Percentiles rank a stretch among this genome's conserved stretches.
Conservation (phyloP, 2,797 vertebrate species). For the Tragopan temminckii region DNA sequence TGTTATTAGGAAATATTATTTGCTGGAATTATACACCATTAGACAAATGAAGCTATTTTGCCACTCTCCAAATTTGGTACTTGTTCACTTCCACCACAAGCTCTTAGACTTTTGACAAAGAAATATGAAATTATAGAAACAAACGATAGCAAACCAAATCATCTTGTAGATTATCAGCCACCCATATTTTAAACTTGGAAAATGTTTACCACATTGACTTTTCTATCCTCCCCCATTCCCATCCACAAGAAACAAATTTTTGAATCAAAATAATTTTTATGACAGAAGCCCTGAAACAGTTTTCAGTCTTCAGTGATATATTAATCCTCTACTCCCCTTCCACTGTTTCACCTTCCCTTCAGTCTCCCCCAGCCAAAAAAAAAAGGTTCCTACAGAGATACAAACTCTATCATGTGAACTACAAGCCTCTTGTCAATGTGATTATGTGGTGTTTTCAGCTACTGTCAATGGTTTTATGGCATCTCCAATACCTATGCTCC, state of each 20-base stretch:
- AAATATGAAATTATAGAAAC: background rate
- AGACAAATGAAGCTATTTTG: background rate
- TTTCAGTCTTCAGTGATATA: background rate
- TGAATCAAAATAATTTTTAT: background rate
- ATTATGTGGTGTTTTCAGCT: background rate
- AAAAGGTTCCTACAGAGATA: fast-evolving
- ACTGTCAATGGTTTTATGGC: too few relatives aligned
- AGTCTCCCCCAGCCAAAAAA: fast-evolving
- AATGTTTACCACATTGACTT: background rate
- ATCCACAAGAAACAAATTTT: background rate
- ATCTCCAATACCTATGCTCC: background rate
- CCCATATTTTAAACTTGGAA: background rate
- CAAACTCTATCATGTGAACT: background rate
- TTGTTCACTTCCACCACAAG: background rate
- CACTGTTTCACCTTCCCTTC: background rate
- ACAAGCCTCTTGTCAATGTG: background rate
- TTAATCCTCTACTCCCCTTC: background rate
- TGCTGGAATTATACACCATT: background rate
- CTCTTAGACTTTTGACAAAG: background rate
- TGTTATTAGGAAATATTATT: background rate
- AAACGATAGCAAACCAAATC: background rate
- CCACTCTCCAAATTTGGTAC: background rate
- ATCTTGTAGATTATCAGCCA: background rate
- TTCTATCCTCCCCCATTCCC: background rate
- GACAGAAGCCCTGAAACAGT: background rate